These are phyloP conservation scores for Chondrilla cf. caribensis DNA, from an alignment of 37 sponge, comb jelly and placozoan species.

Conservation along the genomic window DNA sequence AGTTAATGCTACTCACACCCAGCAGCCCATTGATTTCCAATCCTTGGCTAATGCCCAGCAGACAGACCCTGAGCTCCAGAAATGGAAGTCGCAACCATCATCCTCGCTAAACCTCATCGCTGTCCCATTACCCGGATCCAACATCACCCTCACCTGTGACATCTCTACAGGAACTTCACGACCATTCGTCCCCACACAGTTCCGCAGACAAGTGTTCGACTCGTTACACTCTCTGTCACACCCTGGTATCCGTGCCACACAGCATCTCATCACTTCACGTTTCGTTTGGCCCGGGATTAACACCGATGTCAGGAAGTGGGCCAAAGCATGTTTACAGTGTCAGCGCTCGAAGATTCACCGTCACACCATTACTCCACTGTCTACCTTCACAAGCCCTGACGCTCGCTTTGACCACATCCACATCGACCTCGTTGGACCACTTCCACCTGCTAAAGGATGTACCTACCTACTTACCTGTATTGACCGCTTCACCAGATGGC, in stretches of 20 bases:
- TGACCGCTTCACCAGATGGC: constrained; percentile 63
- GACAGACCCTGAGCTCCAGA: constrained; percentile 35
- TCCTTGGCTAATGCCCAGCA: constrained; percentile 24
- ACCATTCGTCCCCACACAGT: constrained; percentile 39
- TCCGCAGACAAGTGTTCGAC: constrained; percentile 33
- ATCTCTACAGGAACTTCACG: constrained; percentile 32
- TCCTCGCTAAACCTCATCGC: constrained; percentile 30
- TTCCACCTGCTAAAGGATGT: constrained; percentile 45
- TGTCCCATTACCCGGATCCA: constrained; percentile 19
- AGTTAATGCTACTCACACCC: constrained; percentile 35
- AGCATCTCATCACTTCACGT: constrained; percentile 38
- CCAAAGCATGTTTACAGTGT: constrained; percentile 39
- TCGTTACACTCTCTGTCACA: constrained; percentile 55
- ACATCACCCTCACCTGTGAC: constrained; percentile 37
- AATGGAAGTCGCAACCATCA: constrained; percentile 32
- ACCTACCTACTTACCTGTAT: constrained; percentile 55
- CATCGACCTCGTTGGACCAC: constrained; percentile 59
- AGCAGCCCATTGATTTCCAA: background rate
- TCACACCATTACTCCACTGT: constrained; percentile 48
- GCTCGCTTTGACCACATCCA: constrained; percentile 49
- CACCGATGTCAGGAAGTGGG: constrained; percentile 39
- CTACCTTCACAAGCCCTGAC: constrained; percentile 33
- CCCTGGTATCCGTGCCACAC: constrained; percentile 57
- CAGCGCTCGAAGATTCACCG: constrained; percentile 49
- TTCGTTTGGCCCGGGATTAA: constrained; percentile 62